phyloP scores from a whole-genome alignment of 2,797 vertebrate species.

The Platalea minor region DNA sequence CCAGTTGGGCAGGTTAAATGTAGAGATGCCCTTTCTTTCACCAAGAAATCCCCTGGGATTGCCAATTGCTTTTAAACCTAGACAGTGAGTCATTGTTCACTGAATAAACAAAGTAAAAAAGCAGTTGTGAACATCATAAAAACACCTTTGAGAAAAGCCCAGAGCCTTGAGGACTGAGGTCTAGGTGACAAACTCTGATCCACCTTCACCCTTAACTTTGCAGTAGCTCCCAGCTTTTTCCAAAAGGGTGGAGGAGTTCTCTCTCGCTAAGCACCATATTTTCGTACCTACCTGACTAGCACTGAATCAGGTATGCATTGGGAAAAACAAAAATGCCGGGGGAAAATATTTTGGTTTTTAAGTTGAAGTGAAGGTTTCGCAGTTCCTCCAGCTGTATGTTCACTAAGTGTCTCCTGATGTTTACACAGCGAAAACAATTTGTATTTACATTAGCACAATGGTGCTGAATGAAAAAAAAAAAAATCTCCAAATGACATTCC shows the following conservation, averaged over 20 bases:
- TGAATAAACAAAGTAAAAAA: not conserved
- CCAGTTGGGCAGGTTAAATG: conserved; percentile 21
- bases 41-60: not conserved
- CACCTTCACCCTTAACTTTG: not conserved
- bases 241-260: not conserved
- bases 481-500: not conserved
- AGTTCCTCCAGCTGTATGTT: not conserved
- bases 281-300: not conserved
- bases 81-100: conserved; percentile 4
- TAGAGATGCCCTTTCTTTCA: conserved; percentile 1
- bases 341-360: not conserved
- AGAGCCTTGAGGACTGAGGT: not conserved
- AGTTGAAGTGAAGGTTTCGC: not conserved
- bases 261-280: not conserved
- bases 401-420: not conserved
- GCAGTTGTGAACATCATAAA: not conserved
- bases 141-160: not conserved
- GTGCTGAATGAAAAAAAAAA: not conserved
- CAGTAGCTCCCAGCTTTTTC: not conserved
- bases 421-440: not conserved
- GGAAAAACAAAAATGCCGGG: not conserved
- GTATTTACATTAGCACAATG: not conserved
- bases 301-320: not conserved
- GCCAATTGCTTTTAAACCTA: not conserved
- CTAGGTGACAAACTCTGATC: not conserved